Base-by-base conservation (phyloP, 37 sponge, comb jelly and placozoan genomes). In the Lycopodina hypogea region DNA sequence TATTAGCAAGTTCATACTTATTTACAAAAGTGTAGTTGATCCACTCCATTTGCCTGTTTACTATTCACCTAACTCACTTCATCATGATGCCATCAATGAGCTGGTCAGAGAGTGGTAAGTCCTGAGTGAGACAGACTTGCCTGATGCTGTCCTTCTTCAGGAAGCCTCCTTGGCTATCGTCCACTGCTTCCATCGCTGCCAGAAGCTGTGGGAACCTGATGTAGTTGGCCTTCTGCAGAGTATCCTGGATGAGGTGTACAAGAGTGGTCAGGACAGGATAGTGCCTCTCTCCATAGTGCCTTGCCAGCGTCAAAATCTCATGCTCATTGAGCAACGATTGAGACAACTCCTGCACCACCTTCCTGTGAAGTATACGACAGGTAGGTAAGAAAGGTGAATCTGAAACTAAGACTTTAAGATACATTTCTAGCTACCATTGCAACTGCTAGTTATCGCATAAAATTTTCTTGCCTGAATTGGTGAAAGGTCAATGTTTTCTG, bases 231-330 rank as follows among this genome's bases (percentile, higher is more conserved):
- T 81, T 84, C 52, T 66, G 33, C 36, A 92, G 68, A 77, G 77
- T 81, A 26, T 73, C 76, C 58, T 89, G 93, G 23, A 86, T 76
- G 32, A 92, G 50, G 2, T 33, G 39, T 28, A 84, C 67, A 17
- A 92, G 71, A 0, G 89, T 56, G 64, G 77, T 30, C 33, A 92
- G 80, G n/a, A 79, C 65, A 26, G 89, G 89, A 14, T 59, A 73
- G 28, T 35, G 71, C 62, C 71, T 72, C 41, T 84, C 80, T 32
- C 96, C 96, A 61, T 90, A 96, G 55, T 87, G 69, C 22, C 96
- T 42, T 0, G 88, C 96, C 33, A 96, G 79, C 21, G 96, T 96
- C 56, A 96, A 50, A 37, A 93, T 41, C 79, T 96, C 96, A 38
- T 96, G 96, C 30, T 96, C 89, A 72, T 81, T 93, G 42, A 96